Conservation (phyloP, 2,888 invertebrate genomes). For the Micoletzkya japonica region DNA sequence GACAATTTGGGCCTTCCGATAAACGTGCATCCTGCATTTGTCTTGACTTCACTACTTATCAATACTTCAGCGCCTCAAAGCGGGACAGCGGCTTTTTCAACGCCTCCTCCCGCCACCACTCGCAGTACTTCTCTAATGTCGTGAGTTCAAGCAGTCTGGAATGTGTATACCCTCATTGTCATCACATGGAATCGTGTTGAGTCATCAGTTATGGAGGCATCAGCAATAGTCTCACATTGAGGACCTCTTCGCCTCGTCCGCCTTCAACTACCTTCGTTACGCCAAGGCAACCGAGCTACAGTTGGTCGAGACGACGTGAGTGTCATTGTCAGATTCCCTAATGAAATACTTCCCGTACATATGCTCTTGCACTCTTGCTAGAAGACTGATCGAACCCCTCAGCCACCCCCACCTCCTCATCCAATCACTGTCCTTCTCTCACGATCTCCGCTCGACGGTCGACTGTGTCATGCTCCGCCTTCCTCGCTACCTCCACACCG, state of each 20-base stretch:
- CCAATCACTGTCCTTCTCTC: slow-evolving; percentile 73
- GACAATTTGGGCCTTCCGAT: neutral
- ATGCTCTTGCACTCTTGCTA: neutral
- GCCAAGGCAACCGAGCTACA: slow-evolving; percentile 43
- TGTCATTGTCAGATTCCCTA: neutral
- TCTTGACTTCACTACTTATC: neutral
- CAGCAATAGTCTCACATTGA: neutral
- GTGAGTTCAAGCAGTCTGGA: no score
- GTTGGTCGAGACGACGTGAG: slow-evolving; percentile 27
- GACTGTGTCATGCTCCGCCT: slow-evolving; percentile 62
- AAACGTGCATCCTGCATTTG: neutral
- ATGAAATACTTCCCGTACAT: neutral
- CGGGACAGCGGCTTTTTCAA: slow-evolving; percentile 28
- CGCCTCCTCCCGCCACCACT: slow-evolving; percentile 46
- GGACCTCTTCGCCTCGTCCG: slow-evolving; percentile 41
- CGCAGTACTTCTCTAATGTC: slow-evolving; percentile 54
- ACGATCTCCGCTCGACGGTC: slow-evolving; percentile 64
- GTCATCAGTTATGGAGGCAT: no score
- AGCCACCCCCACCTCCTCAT: slow-evolving; percentile 68
- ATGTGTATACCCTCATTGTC: no score
- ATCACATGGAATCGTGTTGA: no score
- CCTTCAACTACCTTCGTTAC: slow-evolving; percentile 52
- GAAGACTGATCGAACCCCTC: neutral
- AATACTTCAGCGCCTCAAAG: no score
- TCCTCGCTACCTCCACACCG: slow-evolving; percentile 67